Conservation (phyloP, 2,888 invertebrate species). For the Caenorhabditis auriculariae region DNA sequence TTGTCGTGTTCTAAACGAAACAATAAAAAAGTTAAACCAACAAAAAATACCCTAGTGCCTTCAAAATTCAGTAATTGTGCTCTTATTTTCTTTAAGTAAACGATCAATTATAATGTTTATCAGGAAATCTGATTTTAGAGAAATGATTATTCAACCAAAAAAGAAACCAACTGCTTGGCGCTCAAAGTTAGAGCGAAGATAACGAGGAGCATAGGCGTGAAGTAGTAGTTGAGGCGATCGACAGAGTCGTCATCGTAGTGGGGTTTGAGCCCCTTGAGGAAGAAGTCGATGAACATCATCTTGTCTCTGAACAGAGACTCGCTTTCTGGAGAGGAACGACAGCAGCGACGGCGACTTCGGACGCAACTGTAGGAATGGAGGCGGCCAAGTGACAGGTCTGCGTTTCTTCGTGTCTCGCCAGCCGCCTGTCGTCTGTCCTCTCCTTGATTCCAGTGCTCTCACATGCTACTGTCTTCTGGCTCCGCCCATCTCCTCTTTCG, state of each 20-base stretch:
- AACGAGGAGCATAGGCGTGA: slow-evolving; percentile 60
- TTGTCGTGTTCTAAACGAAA: too few species aligned
- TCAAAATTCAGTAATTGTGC: neutral
- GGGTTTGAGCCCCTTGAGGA: slow-evolving; percentile 62
- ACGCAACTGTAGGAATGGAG: neutral
- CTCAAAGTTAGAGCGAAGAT: slow-evolving; percentile 61
- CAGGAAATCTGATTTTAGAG: too few species aligned
- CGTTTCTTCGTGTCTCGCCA: too few species aligned
- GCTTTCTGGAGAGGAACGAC: too few species aligned
- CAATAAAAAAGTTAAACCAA: too few species aligned
- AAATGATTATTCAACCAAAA: too few species aligned
- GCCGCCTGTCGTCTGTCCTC: neutral
- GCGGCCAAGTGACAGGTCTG: neutral
- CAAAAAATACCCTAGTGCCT: neutral
- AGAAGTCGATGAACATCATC: slow-evolving; percentile 63
- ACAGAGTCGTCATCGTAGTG: slow-evolving; percentile 62
- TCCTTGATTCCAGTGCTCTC: slow-evolving; percentile 3
- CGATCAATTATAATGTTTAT: too few species aligned
- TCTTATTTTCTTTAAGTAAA: too few species aligned
- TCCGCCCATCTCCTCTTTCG: neutral
- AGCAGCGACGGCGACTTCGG: too few species aligned
- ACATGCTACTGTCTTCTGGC: slow-evolving; percentile 1
- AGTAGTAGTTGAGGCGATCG: slow-evolving; percentile 63
- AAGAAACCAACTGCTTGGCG: slow-evolving; percentile 59
- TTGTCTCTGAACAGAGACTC: neutral